phyloP scores from a whole-genome alignment of 2,113 vertebrate species.

The Callionymus lyra region DNA sequence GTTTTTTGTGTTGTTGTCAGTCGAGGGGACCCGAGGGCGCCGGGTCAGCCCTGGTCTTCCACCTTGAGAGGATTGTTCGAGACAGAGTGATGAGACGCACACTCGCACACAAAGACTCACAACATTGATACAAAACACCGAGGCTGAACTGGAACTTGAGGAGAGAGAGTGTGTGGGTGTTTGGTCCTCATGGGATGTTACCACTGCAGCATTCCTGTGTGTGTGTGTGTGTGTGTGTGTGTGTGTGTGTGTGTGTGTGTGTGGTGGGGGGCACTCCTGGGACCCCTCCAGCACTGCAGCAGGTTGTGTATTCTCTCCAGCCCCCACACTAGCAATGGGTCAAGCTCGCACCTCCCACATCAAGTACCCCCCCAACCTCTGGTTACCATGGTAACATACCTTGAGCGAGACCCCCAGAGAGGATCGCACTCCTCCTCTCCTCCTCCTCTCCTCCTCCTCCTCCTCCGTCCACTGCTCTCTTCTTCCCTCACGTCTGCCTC shows the following conservation, averaged over 20 bases:
- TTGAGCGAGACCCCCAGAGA: constrained; percentile 83
- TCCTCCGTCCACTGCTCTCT: constrained; percentile 30
- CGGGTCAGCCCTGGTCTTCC: no score
- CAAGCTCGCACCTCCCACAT: constrained; percentile 69
- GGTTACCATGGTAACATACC: constrained; percentile 95
- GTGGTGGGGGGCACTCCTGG: constrained; percentile 66
- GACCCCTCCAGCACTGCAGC: constrained; percentile 71
- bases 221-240: constrained; percentile 28
- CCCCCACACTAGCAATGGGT: constrained; percentile 84
- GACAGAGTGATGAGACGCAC: no score
- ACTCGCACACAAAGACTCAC: constrained; percentile 3
- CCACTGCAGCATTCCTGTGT: constrained; percentile 64
- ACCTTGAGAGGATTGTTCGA: no score
- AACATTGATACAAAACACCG: constrained; percentile 31
- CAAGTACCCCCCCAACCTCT: constrained; percentile 70
- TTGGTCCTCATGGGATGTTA: constrained; percentile 52
- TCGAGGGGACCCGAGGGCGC: no score
- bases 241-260: constrained; percentile 30
- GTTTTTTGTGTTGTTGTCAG: no score
- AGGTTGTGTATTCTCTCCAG: constrained; percentile 58
- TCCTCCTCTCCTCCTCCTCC: constrained; percentile 39
- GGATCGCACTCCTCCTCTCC: constrained; percentile 74
- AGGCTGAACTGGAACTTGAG: constrained; percentile 42
- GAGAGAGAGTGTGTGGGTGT: constrained; percentile 53
- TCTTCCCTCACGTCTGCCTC: constrained; percentile 18